phyloP scores from a whole-genome alignment of 2,113 vertebrate species.

The Ardeotis arabs region DNA sequence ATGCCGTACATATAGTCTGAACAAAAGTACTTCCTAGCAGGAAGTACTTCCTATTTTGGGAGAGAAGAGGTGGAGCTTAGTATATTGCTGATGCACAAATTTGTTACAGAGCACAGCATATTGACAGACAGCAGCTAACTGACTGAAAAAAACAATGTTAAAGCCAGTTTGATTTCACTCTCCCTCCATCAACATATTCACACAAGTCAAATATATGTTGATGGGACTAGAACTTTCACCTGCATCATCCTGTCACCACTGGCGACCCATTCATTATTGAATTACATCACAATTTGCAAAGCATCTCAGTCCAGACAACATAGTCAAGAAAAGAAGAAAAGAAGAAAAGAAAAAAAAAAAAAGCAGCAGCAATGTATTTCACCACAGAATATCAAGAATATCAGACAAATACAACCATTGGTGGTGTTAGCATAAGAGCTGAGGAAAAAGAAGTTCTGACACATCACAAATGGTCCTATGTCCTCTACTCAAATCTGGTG shows the following conservation, averaged over 20 bases:
- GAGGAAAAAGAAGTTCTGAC: background rate
- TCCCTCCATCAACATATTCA: background rate
- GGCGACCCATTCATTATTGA: background rate
- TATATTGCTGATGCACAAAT: background rate
- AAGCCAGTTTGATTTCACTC: background rate
- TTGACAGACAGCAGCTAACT: background rate
- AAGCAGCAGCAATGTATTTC: background rate
- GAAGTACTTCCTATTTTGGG: background rate
- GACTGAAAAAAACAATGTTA: background rate
- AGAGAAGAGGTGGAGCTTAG: background rate
- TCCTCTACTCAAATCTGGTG: background rate
- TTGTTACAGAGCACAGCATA: background rate
- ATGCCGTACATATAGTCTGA: background rate
- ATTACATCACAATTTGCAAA: background rate
- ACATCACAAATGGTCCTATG: background rate
- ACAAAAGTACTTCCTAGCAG: background rate
- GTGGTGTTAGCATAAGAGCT: background rate
- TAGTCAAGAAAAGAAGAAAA: too few relatives aligned
- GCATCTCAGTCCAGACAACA: background rate
- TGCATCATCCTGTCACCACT: background rate
- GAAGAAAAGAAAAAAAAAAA: fast-evolving
- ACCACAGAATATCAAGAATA: background rate
- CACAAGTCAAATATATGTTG: background rate
- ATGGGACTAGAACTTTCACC: background rate
- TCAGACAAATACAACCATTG: background rate